Percentiles rank a stretch among this genome's conserved stretches.
phyloP scores from a whole-genome alignment of 2,888 invertebrate genomes.

The Meganola albula region DNA sequence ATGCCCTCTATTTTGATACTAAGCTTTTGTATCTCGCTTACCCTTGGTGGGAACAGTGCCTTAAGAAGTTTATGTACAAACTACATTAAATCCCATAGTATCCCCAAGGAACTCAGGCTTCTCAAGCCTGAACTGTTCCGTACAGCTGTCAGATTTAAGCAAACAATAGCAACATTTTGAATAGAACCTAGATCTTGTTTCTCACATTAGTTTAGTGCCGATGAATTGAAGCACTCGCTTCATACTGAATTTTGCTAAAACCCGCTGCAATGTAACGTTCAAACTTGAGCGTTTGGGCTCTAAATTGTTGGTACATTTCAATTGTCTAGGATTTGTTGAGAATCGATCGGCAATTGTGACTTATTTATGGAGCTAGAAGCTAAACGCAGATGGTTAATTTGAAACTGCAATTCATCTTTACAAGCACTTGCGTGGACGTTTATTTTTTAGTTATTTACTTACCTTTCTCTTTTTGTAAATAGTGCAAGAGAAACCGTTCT shows the following conservation, averaged over 20 bases:
- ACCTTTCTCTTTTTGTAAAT: too few species aligned
- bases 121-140: constrained; percentile 43
- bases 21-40: too few species aligned
- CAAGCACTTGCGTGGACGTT: too few species aligned
- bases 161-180: constrained; percentile 53
- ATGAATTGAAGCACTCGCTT: constrained; percentile 50
- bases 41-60: too few species aligned
- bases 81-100: too few species aligned
- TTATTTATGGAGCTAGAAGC: not conserved
- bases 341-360: constrained; percentile 4
- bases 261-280: constrained; percentile 22
- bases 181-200: constrained; percentile 44
- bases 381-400: too few species aligned
- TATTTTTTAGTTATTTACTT: too few species aligned
- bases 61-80: too few species aligned
- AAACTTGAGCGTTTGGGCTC: constrained; percentile 23
- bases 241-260: constrained; percentile 26
- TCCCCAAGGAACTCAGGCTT: constrained; percentile 22
- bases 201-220: constrained; percentile 63
- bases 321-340: constrained; percentile 16
- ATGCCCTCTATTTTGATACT: too few species aligned
- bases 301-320: constrained; percentile 11
- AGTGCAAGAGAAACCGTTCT: too few species aligned
- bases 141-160: constrained; percentile 62
- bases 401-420: too few species aligned